Conservation (phyloP, 1,140 invertebrate species). For the Zaprionus africanus region DNA sequence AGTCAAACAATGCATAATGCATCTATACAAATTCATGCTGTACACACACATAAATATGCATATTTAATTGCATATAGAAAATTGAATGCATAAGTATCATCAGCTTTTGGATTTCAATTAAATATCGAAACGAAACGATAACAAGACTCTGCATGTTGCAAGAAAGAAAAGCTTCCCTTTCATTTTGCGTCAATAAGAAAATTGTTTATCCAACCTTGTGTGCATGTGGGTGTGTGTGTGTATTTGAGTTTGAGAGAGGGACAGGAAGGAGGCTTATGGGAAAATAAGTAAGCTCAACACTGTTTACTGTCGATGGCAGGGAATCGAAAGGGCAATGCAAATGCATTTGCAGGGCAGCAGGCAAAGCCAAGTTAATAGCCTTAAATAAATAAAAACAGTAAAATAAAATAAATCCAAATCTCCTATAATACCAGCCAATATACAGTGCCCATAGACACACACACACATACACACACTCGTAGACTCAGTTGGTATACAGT, state of each 20-base stretch:
- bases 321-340: slow-evolving; percentile 1
- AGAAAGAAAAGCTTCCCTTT: slow-evolving; percentile 8
- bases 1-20: slow-evolving; percentile 61
- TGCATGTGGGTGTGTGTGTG: slow-evolving; percentile 19
- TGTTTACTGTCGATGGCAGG: slow-evolving; percentile 38
- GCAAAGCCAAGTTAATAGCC: slow-evolving; percentile 60
- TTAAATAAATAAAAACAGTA: slow-evolving; percentile 73
- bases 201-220: slow-evolving; percentile 43
- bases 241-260: slow-evolving; percentile 7
- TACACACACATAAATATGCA: slow-evolving; percentile 27
- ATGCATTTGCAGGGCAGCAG: slow-evolving; percentile 16
- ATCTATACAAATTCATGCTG: slow-evolving; percentile 26
- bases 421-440: slow-evolving; percentile 64
- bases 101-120: slow-evolving; percentile 75
- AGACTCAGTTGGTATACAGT: background rate
- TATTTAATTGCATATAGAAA: slow-evolving; percentile 68
- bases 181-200: slow-evolving; percentile 46
- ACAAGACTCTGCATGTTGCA: slow-evolving; percentile 27
- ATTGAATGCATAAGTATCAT: slow-evolving; percentile 67
- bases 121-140: slow-evolving; percentile 43
- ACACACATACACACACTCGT: slow-evolving; percentile 20
- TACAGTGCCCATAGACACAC: slow-evolving; percentile 56
- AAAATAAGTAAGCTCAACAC: slow-evolving; percentile 36
- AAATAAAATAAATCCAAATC: slow-evolving; percentile 43
- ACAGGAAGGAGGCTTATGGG: slow-evolving; percentile 27